Conservation (phyloP, 1,140 invertebrate species). For the Zaprionus capensis region DNA sequence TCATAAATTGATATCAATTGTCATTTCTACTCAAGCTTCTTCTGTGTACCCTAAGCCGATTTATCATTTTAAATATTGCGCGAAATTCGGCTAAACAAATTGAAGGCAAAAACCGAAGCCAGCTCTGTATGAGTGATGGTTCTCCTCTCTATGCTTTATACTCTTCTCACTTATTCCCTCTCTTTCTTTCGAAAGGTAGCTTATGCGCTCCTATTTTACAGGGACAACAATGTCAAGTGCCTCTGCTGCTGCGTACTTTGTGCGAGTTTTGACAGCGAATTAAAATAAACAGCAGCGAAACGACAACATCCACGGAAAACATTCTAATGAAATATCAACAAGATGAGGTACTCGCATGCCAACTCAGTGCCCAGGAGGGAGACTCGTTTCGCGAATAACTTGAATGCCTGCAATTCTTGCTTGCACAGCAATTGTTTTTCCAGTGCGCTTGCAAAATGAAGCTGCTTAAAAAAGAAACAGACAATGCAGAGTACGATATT, state of each 20-base stretch:
- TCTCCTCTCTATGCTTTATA: not conserved
- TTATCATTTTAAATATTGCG: slow-evolving; percentile 40
- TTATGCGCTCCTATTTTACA: slow-evolving; percentile 6
- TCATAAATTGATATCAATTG: slow-evolving; percentile 47
- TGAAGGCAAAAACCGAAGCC: not conserved
- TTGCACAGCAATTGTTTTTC: not conserved
- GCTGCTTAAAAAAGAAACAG: not conserved
- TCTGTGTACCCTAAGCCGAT: slow-evolving; percentile 36
- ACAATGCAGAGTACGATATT: not conserved
- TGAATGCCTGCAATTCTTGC: slow-evolving; percentile 5
- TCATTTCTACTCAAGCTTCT: slow-evolving; percentile 37
- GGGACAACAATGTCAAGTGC: slow-evolving; percentile 24
- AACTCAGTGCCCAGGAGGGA: not conserved
- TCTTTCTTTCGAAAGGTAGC: not conserved
- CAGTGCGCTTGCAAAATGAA: not conserved
- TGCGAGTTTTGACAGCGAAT: slow-evolving; percentile 64
- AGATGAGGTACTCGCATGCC: slow-evolving; percentile 13
- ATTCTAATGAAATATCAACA: slow-evolving; percentile 68
- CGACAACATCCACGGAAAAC: slow-evolving; percentile 42
- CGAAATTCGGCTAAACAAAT: not conserved
- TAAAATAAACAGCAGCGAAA: slow-evolving; percentile 58
- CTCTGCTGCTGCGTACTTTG: not conserved
- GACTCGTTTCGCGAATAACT: not conserved
- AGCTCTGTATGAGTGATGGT: not conserved
- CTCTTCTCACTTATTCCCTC: not conserved